Evolutionary conservation across 2,113 vertebrate species (phyloP), one percentile per base, ranked within the genome.

Genomic region (Stercorarius parasiticus): DNA sequence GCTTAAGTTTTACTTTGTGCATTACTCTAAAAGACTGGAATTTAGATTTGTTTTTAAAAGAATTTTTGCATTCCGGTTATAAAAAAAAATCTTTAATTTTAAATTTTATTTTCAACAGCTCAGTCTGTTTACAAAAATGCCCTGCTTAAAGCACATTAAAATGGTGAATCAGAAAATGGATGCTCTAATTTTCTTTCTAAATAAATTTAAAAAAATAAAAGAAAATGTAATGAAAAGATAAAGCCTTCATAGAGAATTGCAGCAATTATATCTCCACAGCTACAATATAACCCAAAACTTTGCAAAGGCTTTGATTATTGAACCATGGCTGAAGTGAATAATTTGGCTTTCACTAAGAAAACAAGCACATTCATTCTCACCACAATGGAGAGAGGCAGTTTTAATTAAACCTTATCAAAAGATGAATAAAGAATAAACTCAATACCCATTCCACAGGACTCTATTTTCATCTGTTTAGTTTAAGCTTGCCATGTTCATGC

Each of bases 391-490:
- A 98, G 98, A 99, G 98, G 98, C 98, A 98, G 98, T 98, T 99
- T 99, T 99, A 99, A 99, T 99, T 99, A 99, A 99, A 99, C 98
- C 98, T 99, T 99, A 99, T 99, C 99, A 99, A 99, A 99, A 98
- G 98, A 99, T 99, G 99, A 99, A 99, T 99, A 98, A 98, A 98
- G 98, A 98, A 99, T 98, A 98, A 98, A 98, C 98, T 98, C 98
- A 98, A 98, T 98, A 97, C 98, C 98, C 98, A 98, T 98, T 98
- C 97, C 97, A 98, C 97, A 97, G 97, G 98, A 98, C 98, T 98
- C 97, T 98, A 98, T 98, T 98, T 98, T 98, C 98, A 98, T 98
- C 98, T 99, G 98, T 98, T 98, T 98, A 98, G 98, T 98, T 98
- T 98, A 98, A 98, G 98, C 98, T 97, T 88, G 91, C 97, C 97